Base-by-base conservation (phyloP, 1,140 invertebrate genomes). In the Aphelenchoides avenae region DNA sequence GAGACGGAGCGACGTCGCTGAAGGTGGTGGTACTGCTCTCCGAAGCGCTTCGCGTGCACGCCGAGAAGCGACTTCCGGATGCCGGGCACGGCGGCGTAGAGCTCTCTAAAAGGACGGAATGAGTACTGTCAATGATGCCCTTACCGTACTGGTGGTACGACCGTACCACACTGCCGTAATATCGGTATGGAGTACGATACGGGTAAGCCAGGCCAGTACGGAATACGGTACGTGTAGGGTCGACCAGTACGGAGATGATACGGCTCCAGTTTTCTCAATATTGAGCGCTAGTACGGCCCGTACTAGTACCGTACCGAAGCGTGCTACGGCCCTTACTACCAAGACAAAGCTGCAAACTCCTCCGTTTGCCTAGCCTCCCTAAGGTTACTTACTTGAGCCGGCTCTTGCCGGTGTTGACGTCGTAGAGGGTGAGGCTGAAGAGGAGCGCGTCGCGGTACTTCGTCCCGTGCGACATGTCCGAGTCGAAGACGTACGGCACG, bases 71-170 rank as follows among this genome's bases (percentile, higher is more conserved):
- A 70, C 34, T 76, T 64, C 15, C 75, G 61, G 20, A 75, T 54
- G 11, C 73, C 73, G 4, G 75, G 75, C 1, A 77, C 73, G 5
- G 73, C 73, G n/a, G 73, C 73, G 52, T 76, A 75, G n/a, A 75
- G 58, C 57, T 75, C 73, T 47, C 72, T 75, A 27, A 47, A 60
- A 37, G n/a, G n/a, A n/a, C n/a, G n/a, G n/a, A n/a, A n/a, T n/a
- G n/a, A n/a, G n/a, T n/a, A n/a, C n/a, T n/a, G n/a, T n/a, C n/a
- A n/a, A n/a, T n/a, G n/a, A n/a, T n/a, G n/a, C n/a, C n/a, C n/a
- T n/a, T n/a, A n/a, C n/a, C n/a, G n/a, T n/a, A n/a, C n/a, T n/a
- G n/a, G n/a, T n/a, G n/a, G n/a, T n/a, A n/a, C n/a, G n/a, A n/a
- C n/a, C n/a, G n/a, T n/a, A n/a, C n/a, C n/a, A n/a, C n/a, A n/a